A percentile compares a stretch with the other conserved stretches of the same genome.
Conservation (phyloP, 1,140 invertebrate species). For the Drosophila seguyi region DNA sequence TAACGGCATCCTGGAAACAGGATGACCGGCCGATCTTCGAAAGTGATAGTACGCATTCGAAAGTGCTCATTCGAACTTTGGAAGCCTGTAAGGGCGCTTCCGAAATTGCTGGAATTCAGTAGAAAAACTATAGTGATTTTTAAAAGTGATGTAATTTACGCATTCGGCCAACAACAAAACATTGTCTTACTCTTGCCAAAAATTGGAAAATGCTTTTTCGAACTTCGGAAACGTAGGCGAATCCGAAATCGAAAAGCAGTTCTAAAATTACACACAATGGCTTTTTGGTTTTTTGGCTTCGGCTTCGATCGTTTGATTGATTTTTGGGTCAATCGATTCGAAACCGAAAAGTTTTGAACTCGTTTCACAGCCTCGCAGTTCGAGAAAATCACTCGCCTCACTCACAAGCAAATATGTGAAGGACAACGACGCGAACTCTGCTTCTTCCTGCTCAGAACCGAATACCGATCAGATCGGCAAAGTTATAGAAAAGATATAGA, state of each 20-base stretch:
- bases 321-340: conserved; percentile 81
- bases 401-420: conserved; percentile 81
- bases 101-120: neutral
- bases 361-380: conserved; percentile 71
- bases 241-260: conserved; percentile 44
- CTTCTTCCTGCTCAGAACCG: conserved; percentile 53
- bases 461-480: conserved; percentile 51
- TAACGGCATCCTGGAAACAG: conserved; percentile 24
- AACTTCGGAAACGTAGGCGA: conserved; percentile 36
- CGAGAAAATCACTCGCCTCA: conserved; percentile 67
- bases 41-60: neutral
- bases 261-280: conserved; percentile 57
- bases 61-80: neutral
- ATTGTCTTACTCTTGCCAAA: conserved; percentile 51
- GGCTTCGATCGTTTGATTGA: conserved; percentile 54
- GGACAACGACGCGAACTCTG: conserved; percentile 75
- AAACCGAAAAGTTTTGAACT: conserved; percentile 82
- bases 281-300: conserved; percentile 49
- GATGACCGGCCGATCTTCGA: neutral
- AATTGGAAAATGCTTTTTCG: conserved; percentile 48
- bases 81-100: neutral
- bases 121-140: neutral
- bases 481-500: conserved; percentile 46
- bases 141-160: conserved; percentile 73
- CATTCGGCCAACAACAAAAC: conserved; percentile 31